Conservation (phyloP, 1,140 invertebrate species). For the Brachionus sp. region DNA sequence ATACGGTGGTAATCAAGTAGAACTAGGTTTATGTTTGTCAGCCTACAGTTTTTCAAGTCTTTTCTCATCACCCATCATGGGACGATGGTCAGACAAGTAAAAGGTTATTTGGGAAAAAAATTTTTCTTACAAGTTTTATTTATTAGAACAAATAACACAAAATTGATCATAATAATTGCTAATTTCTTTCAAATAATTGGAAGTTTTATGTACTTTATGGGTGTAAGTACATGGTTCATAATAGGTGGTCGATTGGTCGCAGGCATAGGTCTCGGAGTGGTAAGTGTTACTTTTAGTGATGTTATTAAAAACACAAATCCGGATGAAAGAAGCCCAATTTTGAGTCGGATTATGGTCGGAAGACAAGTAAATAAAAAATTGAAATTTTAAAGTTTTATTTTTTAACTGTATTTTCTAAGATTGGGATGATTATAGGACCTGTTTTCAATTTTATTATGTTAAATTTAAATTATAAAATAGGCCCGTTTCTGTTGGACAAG, state of each 20-base stretch:
- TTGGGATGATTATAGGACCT: constrained; percentile 50
- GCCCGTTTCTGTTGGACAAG: constrained; percentile 23
- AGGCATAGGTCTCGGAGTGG: constrained; percentile 45
- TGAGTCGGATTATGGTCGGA: constrained; percentile 47
- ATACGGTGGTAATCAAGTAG: constrained; percentile 19
- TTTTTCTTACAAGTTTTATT: background rate
- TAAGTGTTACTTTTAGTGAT: constrained; percentile 47
- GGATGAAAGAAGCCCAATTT: constrained; percentile 49
- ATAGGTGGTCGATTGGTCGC: constrained; percentile 48
- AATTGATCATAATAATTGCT: constrained; percentile 48
- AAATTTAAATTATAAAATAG: constrained; percentile 47
- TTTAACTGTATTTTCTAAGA: background rate
- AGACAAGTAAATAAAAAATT: constrained; percentile 52
- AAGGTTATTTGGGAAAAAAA: background rate
- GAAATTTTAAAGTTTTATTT: constrained; percentile 49
- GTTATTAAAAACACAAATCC: constrained; percentile 48
- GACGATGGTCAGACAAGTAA: constrained; percentile 48
- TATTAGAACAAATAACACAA: constrained; percentile 47
- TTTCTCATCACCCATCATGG: constrained; percentile 48
- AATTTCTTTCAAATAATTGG: constrained; percentile 50
- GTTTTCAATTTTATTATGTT: constrained; percentile 49
- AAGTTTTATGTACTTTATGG: constrained; percentile 49
- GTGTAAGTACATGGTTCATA: constrained; percentile 47
- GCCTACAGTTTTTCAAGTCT: constrained; percentile 49
- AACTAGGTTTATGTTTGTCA: constrained; percentile 48